phyloP scores from a whole-genome alignment of 2,888 invertebrate species.

The Lobophora halterata region DNA sequence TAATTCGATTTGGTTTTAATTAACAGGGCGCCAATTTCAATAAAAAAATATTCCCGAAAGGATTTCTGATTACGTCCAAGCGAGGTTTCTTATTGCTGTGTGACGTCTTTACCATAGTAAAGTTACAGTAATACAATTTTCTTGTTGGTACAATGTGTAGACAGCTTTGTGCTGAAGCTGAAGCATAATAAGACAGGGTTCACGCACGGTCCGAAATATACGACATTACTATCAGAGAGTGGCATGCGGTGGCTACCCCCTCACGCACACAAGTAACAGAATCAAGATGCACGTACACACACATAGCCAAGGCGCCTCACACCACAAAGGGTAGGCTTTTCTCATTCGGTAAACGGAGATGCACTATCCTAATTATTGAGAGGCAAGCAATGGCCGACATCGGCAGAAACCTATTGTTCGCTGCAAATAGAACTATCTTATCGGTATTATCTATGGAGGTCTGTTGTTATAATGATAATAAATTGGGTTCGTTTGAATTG shows the following conservation, averaged over 20 bases:
- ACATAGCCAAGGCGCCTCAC: slow-evolving; percentile 48
- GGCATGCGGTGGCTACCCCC: slow-evolving; percentile 50
- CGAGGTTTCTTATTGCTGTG: slow-evolving; percentile 31
- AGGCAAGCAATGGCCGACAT: slow-evolving; percentile 49
- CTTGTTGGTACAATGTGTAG: neutral
- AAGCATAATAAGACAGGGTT: slow-evolving; percentile 57
- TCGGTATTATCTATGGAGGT: slow-evolving; percentile 24
- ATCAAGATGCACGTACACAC: slow-evolving; percentile 60
- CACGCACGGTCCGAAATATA: slow-evolving; percentile 64
- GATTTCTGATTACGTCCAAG: slow-evolving; percentile 59
- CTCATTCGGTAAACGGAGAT: slow-evolving; percentile 78
- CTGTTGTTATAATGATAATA: slow-evolving; percentile 28
- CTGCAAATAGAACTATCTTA: slow-evolving; percentile 28
- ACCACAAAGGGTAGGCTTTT: slow-evolving; percentile 72
- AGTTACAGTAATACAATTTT: too few relatives aligned
- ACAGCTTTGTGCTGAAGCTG: slow-evolving; percentile 20
- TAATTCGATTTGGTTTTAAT: slow-evolving; percentile 77
- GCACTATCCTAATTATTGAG: slow-evolving; percentile 83
- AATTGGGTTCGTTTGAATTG: slow-evolving; percentile 27
- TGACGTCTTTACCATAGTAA: too few relatives aligned
- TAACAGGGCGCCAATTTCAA: slow-evolving; percentile 73
- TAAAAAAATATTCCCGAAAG: slow-evolving; percentile 67
- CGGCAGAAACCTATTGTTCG: slow-evolving; percentile 51
- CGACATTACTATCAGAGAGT: slow-evolving; percentile 63
- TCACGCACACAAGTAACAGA: slow-evolving; percentile 41